Evolutionary conservation across 2,888 invertebrate genomes (phyloP).

Genomic region (Drosophila fulvimacula): DNA sequence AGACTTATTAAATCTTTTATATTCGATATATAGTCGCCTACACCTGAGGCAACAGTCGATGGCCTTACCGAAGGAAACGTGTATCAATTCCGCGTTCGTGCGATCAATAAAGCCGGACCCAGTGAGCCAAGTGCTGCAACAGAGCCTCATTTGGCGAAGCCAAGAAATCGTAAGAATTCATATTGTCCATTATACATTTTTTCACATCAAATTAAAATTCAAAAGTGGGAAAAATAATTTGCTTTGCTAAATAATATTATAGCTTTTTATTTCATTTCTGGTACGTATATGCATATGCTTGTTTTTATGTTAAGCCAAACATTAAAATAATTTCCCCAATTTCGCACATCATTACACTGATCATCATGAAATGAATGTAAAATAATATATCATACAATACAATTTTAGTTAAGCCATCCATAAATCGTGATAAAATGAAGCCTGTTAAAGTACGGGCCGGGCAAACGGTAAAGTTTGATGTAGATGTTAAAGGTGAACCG

Average conservation of each 20-base stretch:
- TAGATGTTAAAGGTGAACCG: slow-evolving; percentile 98
- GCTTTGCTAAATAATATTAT: slow-evolving; percentile 14
- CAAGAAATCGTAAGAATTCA: slow-evolving; percentile 90
- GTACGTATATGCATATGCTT: slow-evolving; percentile 20
- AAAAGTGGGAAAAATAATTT: neutral
- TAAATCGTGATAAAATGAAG: slow-evolving; percentile 97
- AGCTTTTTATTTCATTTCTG: slow-evolving; percentile 11
- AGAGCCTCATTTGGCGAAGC: slow-evolving; percentile 94
- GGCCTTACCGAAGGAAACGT: slow-evolving; percentile 95
- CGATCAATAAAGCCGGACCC: slow-evolving; percentile 97
- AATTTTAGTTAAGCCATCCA: slow-evolving; percentile 93
- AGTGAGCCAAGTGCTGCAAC: slow-evolving; percentile 96
- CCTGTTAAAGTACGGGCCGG: slow-evolving; percentile 95
- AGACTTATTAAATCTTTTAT: neutral
- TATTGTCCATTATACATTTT: neutral
- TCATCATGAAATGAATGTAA: neutral
- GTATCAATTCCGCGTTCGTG: slow-evolving; percentile 97
- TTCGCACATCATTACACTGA: no score
- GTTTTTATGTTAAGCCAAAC: slow-evolving; percentile 64
- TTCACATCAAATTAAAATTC: neutral
- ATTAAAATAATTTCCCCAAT: neutral
- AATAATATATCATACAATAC: slow-evolving; percentile 1
- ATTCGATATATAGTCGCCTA: slow-evolving; percentile 87
- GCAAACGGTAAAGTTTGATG: slow-evolving; percentile 94
- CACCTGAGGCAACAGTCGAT: slow-evolving; percentile 92